A percentile compares a stretch with the other conserved stretches of the same genome.
Conservation (phyloP, 2,888 invertebrate species). For the Steromphala cineraria region DNA sequence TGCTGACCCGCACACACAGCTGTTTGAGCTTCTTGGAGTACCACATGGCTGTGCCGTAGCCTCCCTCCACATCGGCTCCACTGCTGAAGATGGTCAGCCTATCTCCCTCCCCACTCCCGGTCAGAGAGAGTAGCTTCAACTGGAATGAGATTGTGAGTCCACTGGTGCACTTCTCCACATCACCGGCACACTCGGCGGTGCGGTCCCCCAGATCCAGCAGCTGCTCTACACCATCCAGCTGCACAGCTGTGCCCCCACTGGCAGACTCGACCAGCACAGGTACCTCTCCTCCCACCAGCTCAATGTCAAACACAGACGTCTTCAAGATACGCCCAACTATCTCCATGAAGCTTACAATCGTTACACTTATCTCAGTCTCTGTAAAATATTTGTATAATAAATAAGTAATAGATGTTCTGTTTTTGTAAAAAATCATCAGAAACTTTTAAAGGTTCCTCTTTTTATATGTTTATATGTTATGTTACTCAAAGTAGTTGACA, state of each 20-base stretch:
- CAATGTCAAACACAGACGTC: constrained; percentile 42
- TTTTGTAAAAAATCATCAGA: no score
- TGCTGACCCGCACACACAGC: constrained; percentile 48
- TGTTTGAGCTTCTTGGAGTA: constrained; percentile 34
- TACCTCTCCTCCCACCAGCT: constrained; percentile 34
- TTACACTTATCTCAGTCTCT: constrained; percentile 45
- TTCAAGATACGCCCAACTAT: constrained; percentile 39
- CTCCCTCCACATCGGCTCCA: constrained; percentile 40
- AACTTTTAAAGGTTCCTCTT: no score
- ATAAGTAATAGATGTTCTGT: no score
- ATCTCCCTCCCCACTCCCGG: constrained; percentile 7
- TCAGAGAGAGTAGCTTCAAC: constrained; percentile 33
- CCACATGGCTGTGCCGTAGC: constrained; percentile 53
- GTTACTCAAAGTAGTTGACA: no score
- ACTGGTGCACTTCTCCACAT: constrained; percentile 42
- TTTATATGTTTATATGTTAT: no score
- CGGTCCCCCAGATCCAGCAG: constrained; percentile 53
- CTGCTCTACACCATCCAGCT: constrained; percentile 55
- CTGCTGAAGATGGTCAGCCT: constrained; percentile 42
- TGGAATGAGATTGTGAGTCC: constrained; percentile 49
- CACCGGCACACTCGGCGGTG: constrained; percentile 35
- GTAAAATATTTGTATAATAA: constrained; percentile 21
- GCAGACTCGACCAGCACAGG: constrained; percentile 51
- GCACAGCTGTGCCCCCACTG: constrained; percentile 52
- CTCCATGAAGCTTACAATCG: constrained; percentile 45